Evolutionary conservation across 1,140 invertebrate species (phyloP).

Genomic region (Schlechtendalia chinensis): DNA sequence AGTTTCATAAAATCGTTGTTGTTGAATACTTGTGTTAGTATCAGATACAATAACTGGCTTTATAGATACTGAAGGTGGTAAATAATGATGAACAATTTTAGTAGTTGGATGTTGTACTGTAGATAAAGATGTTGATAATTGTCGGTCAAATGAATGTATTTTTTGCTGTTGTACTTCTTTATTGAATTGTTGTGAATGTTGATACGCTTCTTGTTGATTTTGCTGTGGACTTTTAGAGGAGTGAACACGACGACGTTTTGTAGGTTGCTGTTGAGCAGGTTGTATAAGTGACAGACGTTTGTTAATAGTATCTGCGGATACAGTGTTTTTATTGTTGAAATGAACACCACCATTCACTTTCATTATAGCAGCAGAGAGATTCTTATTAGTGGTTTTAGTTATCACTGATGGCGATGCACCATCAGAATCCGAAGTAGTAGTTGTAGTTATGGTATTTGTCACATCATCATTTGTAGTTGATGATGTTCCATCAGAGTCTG

Average conservation of each 20-base stretch:
- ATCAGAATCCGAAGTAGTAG: slow-evolving; percentile 16
- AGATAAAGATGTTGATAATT: background rate
- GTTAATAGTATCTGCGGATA: background rate
- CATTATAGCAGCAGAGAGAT: background rate
- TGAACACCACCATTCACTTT: background rate
- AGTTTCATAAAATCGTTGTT: background rate
- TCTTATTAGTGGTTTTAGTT: background rate
- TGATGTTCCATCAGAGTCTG: slow-evolving; percentile 4
- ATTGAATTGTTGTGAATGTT: background rate
- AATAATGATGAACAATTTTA: background rate
- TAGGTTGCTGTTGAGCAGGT: background rate
- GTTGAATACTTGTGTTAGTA: background rate
- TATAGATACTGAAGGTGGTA: slow-evolving; percentile 23
- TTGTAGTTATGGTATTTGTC: background rate
- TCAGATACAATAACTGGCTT: background rate
- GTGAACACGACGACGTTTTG: background rate
- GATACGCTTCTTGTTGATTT: background rate
- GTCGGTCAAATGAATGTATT: background rate
- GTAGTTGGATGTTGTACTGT: background rate
- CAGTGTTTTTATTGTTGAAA: background rate
- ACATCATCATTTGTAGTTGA: background rate
- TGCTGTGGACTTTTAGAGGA: background rate
- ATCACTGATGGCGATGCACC: background rate
- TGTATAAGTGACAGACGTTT: background rate
- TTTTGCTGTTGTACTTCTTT: background rate